These are phyloP conservation scores for Myotis pilosus DNA, from an alignment of 2,797 vertebrate species.

Conservation along the genomic window DNA sequence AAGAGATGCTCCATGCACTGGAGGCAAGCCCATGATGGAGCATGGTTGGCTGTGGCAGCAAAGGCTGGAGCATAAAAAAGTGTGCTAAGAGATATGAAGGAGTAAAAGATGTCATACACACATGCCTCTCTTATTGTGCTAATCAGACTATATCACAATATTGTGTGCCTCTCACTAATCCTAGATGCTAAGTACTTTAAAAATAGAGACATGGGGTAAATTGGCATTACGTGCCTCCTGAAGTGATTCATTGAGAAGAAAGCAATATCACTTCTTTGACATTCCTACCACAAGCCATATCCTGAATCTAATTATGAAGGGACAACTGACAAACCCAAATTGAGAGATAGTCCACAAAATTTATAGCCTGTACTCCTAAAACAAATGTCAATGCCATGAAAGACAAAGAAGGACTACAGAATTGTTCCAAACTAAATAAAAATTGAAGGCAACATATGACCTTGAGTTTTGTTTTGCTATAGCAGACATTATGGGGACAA, in stretches of 20 bases:
- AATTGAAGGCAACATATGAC: background rate
- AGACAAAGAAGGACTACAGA: background rate
- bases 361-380: background rate
- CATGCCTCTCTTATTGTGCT: background rate
- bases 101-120: background rate
- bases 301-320: background rate
- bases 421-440: constrained; percentile 21
- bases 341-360: constrained; percentile 4
- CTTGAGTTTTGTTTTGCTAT: background rate
- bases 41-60: background rate
- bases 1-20: background rate
- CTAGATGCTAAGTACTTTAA: background rate
- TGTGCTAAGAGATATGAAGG: background rate
- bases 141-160: background rate
- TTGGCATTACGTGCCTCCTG: background rate
- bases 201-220: background rate
- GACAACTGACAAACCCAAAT: constrained; percentile 16
- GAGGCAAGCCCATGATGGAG: background rate
- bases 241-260: background rate
- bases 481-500: background rate
- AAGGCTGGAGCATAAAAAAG: background rate
- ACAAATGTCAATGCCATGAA: background rate
- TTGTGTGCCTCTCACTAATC: background rate
- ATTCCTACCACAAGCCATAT: constrained; percentile 6
- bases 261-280: background rate